phyloP scores from a whole-genome alignment of 2,888 invertebrate genomes.

The Volucella inanis region DNA sequence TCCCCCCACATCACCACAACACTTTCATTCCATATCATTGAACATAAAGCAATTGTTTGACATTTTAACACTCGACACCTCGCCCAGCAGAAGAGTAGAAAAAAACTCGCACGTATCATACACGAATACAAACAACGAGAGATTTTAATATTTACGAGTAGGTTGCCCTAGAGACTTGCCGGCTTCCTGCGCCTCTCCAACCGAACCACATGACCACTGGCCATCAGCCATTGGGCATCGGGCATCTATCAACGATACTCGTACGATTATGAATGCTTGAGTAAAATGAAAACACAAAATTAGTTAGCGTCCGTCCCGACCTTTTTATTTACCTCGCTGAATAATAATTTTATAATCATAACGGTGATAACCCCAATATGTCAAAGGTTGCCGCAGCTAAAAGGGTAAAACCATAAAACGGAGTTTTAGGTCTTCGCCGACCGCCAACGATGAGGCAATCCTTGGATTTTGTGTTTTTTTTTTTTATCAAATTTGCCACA shows the following conservation, averaged over 20 bases:
- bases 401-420: too few species aligned
- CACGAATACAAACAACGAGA: conserved; percentile 5
- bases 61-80: conserved; percentile 21
- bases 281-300: conserved; percentile 11
- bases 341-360: conserved; percentile 51
- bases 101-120: conserved; percentile 7
- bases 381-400: conserved; percentile 24
- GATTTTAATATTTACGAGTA: conserved; percentile 1
- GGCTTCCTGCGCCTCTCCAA: too few species aligned
- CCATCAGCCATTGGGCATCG: neutral
- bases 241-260: too few species aligned
- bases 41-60: conserved; percentile 48
- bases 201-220: neutral
- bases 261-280: too few species aligned
- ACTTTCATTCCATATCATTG: conserved; percentile 30
- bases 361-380: conserved; percentile 32
- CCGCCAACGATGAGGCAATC: too few species aligned
- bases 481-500: too few species aligned
- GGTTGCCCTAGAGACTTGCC: too few species aligned
- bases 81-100: conserved; percentile 23
- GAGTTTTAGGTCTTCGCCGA: too few species aligned
- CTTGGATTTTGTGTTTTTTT: too few species aligned
- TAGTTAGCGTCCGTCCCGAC: conserved; percentile 20
- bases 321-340: conserved; percentile 49
- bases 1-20: neutral